Conservation (phyloP, 2,113 vertebrate genomes). For the Galemys pyrenaicus region DNA sequence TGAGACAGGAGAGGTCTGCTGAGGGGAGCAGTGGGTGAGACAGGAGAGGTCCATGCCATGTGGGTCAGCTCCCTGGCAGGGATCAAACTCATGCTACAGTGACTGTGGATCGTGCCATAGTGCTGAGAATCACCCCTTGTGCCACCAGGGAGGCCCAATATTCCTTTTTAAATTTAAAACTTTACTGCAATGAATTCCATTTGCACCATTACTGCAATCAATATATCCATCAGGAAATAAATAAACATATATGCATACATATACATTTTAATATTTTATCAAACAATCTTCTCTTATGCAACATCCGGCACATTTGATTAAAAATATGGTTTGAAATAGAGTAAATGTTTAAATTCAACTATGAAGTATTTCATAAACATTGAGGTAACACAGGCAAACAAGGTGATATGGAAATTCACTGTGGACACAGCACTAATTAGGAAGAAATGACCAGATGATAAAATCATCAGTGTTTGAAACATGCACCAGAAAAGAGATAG, state of each 20-base stretch:
- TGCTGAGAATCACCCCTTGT: too few species aligned
- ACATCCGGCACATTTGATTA: neutral
- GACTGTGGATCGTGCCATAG: too few species aligned
- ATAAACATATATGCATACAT: neutral
- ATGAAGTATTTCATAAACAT: neutral
- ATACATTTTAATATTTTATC: neutral
- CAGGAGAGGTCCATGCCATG: too few species aligned
- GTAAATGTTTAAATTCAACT: neutral
- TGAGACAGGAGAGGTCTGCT: too few species aligned
- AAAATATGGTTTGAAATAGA: neutral
- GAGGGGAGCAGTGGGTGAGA: too few species aligned
- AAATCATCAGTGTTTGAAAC: neutral
- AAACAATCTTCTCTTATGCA: neutral
- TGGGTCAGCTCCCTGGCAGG: too few species aligned
- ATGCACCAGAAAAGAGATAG: neutral
- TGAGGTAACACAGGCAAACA: neutral
- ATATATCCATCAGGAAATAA: neutral
- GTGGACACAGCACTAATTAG: neutral
- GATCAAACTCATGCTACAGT: too few species aligned
- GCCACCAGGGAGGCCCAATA: too few species aligned
- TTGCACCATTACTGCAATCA: neutral
- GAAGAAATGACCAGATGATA: neutral
- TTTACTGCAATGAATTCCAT: neutral
- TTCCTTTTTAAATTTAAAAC: conserved; percentile 22
- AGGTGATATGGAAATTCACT: neutral